Base-by-base conservation (phyloP, 2,797 vertebrate genomes). In the Mus caroli region DNA sequence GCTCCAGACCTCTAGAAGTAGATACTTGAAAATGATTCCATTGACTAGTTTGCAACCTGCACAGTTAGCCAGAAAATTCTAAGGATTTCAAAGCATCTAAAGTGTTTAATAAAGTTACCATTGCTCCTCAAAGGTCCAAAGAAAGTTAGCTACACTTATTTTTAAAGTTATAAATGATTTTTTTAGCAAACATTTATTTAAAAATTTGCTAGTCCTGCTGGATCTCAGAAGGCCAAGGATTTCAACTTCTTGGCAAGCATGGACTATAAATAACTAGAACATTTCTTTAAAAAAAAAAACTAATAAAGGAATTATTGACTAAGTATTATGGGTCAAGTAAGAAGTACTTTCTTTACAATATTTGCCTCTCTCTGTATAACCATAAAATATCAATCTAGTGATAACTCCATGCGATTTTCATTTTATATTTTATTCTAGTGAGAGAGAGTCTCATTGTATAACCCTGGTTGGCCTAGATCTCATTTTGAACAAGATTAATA, bases 61-160 rank as follows among this genome's bases (percentile, higher is more conserved):
- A 56, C 37, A 87, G 60, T 89, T 80, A 89, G 88, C 69, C 26
- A 92, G 90, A 93, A 95, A 93, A 85, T 8, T 1, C 15, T 80
- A 76, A 84, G 34, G 26, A 52, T 13, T 28, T 94, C 22, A 62
- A 8, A 94, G 73, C 24, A 83, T 31, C 5, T 46, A n/a, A 92
- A 92, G 85, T 73, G 58, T 64, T 34, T 56, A 76, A 52, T 56
- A 50, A 94, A 85, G 84, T 92, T 40, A 71, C 34, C 24, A 46
- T 31, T 90, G 6, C 1, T 90, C 11, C n/a, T 46, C 9, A 60
- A 34, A 87, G 88, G 14, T 76, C 19, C 22, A 84, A 69, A 43
- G 94, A 85, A 92, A 67, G 40, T 22, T 58, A 52, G 13, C 75
- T 75, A 58, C 10, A 54, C 20, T 37, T 46, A 24, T 82, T 93